These are phyloP conservation scores for Cuculus canorus DNA, from an alignment of 2,797 vertebrate species.

Conservation along the genomic window DNA sequence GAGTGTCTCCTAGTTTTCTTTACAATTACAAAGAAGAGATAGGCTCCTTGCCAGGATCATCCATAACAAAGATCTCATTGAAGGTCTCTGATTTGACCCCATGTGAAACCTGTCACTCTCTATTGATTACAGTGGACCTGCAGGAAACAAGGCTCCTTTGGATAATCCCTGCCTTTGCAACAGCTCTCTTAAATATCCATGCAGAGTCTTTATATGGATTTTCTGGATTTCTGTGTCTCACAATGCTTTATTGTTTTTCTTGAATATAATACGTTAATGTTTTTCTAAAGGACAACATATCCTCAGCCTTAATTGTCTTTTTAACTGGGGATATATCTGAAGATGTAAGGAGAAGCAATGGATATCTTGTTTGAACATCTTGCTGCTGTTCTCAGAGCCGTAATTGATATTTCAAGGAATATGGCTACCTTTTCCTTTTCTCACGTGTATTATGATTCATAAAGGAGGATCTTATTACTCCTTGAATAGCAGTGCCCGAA, in stretches of 20 bases:
- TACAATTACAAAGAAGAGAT: neutral
- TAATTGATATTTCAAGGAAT: neutral
- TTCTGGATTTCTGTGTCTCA: neutral
- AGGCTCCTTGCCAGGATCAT: neutral
- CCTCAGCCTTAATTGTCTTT: neutral
- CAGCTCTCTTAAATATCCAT: neutral
- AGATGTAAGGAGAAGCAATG: neutral
- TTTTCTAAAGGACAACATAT: neutral
- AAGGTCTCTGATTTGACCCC: neutral
- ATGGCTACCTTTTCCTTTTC: constrained; percentile 1
- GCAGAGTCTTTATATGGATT: neutral
- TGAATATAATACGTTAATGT: neutral
- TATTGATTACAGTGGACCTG: neutral
- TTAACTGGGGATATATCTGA: neutral
- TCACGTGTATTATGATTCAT: neutral
- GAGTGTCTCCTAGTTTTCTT: neutral
- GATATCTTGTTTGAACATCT: constrained; percentile 14
- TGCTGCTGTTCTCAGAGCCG: neutral
- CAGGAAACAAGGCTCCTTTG: neutral
- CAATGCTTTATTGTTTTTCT: neutral
- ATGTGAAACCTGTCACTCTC: neutral
- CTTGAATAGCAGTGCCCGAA: neutral
- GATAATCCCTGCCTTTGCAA: neutral
- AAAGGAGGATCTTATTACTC: neutral
- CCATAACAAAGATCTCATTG: neutral